phyloP scores from a whole-genome alignment of 2,113 vertebrate genomes.

The Sprattus sprattus region DNA sequence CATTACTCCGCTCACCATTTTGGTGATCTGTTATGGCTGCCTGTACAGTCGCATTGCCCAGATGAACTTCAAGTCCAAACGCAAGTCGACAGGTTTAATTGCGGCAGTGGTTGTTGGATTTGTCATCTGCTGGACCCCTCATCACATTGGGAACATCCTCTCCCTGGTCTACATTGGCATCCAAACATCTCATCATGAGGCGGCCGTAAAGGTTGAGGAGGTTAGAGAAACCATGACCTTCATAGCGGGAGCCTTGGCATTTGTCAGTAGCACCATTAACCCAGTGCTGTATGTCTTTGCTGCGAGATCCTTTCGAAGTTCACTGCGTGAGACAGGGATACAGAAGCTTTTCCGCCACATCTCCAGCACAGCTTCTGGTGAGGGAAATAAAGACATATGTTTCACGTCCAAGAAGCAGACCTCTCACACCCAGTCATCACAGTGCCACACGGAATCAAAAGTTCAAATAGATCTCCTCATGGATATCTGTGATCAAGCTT shows the following conservation, averaged over 20 bases:
- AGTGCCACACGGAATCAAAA: conserved; percentile 55
- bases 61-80: conserved; percentile 73
- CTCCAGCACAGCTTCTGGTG: conserved; percentile 68
- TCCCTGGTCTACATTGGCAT: conserved; percentile 58
- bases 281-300: conserved; percentile 77
- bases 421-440: conserved; percentile 60
- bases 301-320: conserved; percentile 70
- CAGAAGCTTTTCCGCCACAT: conserved; percentile 73
- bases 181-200: neutral
- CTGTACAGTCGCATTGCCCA: conserved; percentile 69
- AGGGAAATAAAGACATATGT: conserved; percentile 68
- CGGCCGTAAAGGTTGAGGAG: conserved; percentile 40
- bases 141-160: conserved; percentile 69
- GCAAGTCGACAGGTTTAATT: conserved; percentile 73
- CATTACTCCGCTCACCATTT: conserved; percentile 66
- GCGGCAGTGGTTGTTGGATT: conserved; percentile 69
- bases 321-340: conserved; percentile 68
- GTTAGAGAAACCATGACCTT: conserved; percentile 52
- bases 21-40: conserved; percentile 71
- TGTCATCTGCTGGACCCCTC: conserved; percentile 72
- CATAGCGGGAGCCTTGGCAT: conserved; percentile 70
- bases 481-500: conserved; percentile 62
- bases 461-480: conserved; percentile 55
- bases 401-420: conserved; percentile 67
- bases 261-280: conserved; percentile 73